Conservation (phyloP, 2,888 invertebrate species). For the Orchestes rusci region DNA sequence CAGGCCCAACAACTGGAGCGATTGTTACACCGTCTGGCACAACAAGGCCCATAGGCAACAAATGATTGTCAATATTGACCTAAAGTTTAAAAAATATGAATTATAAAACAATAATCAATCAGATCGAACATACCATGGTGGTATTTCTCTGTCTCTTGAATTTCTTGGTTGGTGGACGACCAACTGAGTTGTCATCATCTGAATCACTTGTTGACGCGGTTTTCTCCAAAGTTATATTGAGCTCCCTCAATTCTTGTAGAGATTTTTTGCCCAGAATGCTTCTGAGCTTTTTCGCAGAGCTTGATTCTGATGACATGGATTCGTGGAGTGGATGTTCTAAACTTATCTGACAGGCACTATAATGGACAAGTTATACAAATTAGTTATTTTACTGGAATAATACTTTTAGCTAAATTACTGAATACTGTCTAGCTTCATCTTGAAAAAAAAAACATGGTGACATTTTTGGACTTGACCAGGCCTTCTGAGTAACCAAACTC, state of each 20-base stretch:
- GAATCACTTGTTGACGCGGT: slow-evolving; percentile 15
- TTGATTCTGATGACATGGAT: slow-evolving; percentile 6
- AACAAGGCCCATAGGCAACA: slow-evolving; percentile 43
- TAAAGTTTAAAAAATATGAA: slow-evolving; percentile 3
- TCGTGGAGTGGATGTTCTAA: slow-evolving; percentile 3
- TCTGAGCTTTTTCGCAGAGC: slow-evolving; percentile 18
- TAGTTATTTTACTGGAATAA: neutral
- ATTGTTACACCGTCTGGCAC: slow-evolving; percentile 46
- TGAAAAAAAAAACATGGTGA: too few relatives aligned
- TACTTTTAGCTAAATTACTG: neutral
- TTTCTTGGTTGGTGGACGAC: slow-evolving; percentile 23
- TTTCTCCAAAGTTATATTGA: slow-evolving; percentile 18
- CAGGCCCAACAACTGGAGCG: slow-evolving; percentile 43
- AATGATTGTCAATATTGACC: slow-evolving; percentile 37
- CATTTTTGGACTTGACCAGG: too few relatives aligned
- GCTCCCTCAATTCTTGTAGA: slow-evolving; percentile 14
- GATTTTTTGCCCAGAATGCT: slow-evolving; percentile 22
- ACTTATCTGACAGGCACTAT: slow-evolving; percentile 13
- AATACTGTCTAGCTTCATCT: too few relatives aligned
- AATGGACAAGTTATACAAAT: neutral
- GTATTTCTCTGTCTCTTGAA: slow-evolving; percentile 21
- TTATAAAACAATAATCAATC: neutral
- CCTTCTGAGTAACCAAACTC: too few relatives aligned
- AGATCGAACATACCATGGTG: too few relatives aligned
- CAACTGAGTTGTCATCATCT: slow-evolving; percentile 16